A percentile compares a stretch with the other conserved stretches of the same genome.
These are phyloP conservation scores for Nerophis lumbriciformis DNA, from an alignment of 2,113 vertebrate genomes.

Conservation along the genomic window DNA sequence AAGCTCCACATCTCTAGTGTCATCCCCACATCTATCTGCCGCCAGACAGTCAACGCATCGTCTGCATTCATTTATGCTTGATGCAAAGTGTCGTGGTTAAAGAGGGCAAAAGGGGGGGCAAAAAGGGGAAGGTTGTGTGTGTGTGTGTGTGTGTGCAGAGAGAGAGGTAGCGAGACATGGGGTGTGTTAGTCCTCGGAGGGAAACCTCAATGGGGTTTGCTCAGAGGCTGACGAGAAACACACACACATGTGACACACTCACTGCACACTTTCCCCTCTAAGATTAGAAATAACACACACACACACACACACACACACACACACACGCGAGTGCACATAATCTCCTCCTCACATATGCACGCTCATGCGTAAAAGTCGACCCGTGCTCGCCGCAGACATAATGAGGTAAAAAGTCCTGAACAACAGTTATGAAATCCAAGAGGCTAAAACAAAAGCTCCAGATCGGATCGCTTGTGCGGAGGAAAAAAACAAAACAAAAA, in stretches of 20 bases:
- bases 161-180: constrained; percentile 19
- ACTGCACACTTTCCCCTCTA: constrained; percentile 18
- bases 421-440: constrained; percentile 33
- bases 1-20: constrained; percentile 43
- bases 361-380: constrained; percentile 52
- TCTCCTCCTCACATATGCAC: constrained; percentile 47
- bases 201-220: constrained; percentile 26
- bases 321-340: constrained; percentile 36
- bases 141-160: background rate
- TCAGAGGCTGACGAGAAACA: constrained; percentile 31
- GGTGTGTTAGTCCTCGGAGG: constrained; percentile 3
- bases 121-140: background rate
- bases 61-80: constrained; percentile 60
- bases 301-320: too few relatives aligned
- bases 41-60: constrained; percentile 59
- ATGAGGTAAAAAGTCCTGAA: constrained; percentile 45
- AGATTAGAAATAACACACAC: constrained; percentile 34
- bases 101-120: constrained; percentile 61
- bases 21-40: constrained; percentile 46
- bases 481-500: background rate
- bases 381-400: constrained; percentile 25
- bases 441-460: constrained; percentile 6
- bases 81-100: constrained; percentile 64
- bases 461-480: background rate
- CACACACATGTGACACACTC: constrained; percentile 17